Conservation (phyloP, 2,888 invertebrate genomes). For the Slavum lentiscoides region DNA sequence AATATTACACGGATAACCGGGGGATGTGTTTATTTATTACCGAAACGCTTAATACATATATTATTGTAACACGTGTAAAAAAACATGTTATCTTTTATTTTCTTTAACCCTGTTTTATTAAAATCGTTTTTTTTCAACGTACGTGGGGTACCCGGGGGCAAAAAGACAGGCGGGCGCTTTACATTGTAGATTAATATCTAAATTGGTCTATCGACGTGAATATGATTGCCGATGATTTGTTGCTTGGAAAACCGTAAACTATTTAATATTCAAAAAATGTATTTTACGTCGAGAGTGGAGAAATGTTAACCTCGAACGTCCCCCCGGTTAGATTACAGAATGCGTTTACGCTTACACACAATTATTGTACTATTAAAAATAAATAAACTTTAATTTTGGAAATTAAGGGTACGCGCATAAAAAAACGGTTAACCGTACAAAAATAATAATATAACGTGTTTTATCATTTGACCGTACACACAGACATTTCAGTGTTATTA, state of each 20-base stretch:
- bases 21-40: constrained; percentile 48
- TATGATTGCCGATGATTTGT: constrained; percentile 51
- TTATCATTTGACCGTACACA: too few relatives aligned
- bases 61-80: constrained; percentile 43
- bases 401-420: too few relatives aligned
- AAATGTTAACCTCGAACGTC: constrained; percentile 13
- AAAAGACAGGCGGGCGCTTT: constrained; percentile 33
- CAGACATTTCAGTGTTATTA: too few relatives aligned
- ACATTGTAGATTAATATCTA: constrained; percentile 44
- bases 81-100: constrained; percentile 24
- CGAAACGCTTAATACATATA: constrained; percentile 25
- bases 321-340: background rate
- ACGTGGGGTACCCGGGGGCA: background rate
- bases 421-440: too few relatives aligned
- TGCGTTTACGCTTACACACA: too few relatives aligned
- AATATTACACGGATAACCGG: background rate
- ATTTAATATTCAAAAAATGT: constrained; percentile 3
- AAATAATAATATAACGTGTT: too few relatives aligned
- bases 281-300: background rate
- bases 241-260: constrained; percentile 36
- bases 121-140: constrained; percentile 12
- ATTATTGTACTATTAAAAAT: too few relatives aligned
- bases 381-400: too few relatives aligned
- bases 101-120: constrained; percentile 25
- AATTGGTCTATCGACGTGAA: constrained; percentile 46